Percentiles rank a stretch among this genome's conserved stretches.
Conservation (phyloP, 1,140 invertebrate species). For the Anastrepha ludens region DNA sequence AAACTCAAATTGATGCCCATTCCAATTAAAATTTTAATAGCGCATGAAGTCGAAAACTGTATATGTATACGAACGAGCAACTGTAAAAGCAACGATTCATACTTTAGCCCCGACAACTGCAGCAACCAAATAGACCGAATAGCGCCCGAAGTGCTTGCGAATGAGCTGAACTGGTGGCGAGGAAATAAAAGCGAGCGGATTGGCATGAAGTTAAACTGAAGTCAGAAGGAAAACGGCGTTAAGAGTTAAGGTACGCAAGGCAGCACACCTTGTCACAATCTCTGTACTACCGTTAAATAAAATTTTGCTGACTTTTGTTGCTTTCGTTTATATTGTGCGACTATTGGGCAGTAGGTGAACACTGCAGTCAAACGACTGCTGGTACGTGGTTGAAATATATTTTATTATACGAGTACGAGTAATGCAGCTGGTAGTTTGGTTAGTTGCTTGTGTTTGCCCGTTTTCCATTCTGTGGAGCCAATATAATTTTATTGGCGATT, state of each 20-base stretch:
- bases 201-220: slow-evolving; percentile 8
- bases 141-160: background rate
- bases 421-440: background rate
- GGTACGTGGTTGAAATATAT: background rate
- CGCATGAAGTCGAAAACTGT: background rate
- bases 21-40: slow-evolving; percentile 1
- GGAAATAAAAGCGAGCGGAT: background rate
- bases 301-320: background rate
- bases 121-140: background rate
- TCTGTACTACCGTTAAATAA: background rate
- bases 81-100: background rate
- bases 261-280: slow-evolving; percentile 3
- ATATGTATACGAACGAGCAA: background rate
- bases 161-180: background rate
- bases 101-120: background rate
- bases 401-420: background rate
- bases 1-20: background rate
- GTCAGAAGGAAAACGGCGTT: background rate
- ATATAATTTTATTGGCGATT: slow-evolving; percentile 37
- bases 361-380: background rate
- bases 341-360: background rate
- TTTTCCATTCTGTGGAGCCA: background rate
- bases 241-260: background rate
- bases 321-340: background rate
- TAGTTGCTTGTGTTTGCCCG: background rate